Base-by-base conservation (phyloP, 2,888 invertebrate species). In the Homarus gammarus region DNA sequence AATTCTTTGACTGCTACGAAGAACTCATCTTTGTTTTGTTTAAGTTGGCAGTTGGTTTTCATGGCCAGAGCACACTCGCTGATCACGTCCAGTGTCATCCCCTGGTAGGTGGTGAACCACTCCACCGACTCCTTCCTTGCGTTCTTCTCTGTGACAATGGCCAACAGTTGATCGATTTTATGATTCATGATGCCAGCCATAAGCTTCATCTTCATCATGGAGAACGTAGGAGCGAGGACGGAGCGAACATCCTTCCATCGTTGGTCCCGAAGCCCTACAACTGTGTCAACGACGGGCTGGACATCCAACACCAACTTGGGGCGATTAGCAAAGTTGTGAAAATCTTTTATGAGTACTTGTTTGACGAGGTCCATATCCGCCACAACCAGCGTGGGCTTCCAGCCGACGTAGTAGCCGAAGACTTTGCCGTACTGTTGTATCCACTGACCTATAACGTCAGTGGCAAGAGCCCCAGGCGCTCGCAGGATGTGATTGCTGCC, bases 191-290 rank as follows among this genome's bases (percentile, higher is more conserved):
- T 93, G 1, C 94, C 93, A 8, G 94, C 92, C 93, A 95, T 94
- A 93, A 94, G 93, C 85, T 94, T 94, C 93, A 95, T 93, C 93
- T 94, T 95, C 51, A 93, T 92, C 8, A 94, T 93, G 15, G 94
- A 94, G 92, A 95, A 95, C 1, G 94, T 94, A 0, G 95, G 95
- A 70, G 94, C 94, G 10, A 94, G 93, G 6, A 94, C 93, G 15
- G 94, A 93, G 40, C 95, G 93, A 18, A 95, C 93, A n/a, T 95
- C 93, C 92, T 95, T 95, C 95, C 95, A 95, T 33, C 94, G 93
- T 31, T 94, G 93, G 12, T 94, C 94, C 3, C 94, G 93, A 5
- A 93, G 84, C 0, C 92, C 93, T 0, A 93, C 77, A 27, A 93
- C 56, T 22, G 84, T 90, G 38, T 91, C 81, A 40, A 92, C 68